Base-by-base conservation (phyloP, 2,888 invertebrate species). In the Tiliacea aurago region DNA sequence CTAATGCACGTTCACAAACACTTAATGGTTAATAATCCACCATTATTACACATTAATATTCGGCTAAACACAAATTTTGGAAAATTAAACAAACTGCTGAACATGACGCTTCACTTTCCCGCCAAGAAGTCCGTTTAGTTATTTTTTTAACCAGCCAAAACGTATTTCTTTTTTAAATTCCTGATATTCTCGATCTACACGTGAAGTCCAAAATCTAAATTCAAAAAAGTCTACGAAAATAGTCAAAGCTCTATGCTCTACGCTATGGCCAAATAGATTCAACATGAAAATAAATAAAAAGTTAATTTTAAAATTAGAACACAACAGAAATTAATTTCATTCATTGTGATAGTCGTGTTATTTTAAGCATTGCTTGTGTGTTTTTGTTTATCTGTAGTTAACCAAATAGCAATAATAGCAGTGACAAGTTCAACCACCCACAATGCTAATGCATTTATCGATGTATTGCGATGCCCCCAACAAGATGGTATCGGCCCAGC, bases 401-500 rank as follows among this genome's bases (percentile, higher is more conserved):
- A 51, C 58, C 49, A 70, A 83, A 80, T 83, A 67, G 69, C 62
- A 83, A 83, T 73, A 70, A 53, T 62, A 83, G 58, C 62, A 79
- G 47, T 81, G 75, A 86, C 81, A 83, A 85, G 80, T 80, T 83
- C 76, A 83, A 80, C 75, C 83, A 73, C 81, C 85, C 82, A 76
- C 70, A 82, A 84, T 68, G 81, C 75, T 78, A 78, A 81, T 82
- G 74, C 67, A 79, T 84, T 82, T 85, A 84, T 85, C 80, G 73
- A 64, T 61, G 78, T 87, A 87, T 81, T 82, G 83, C 81, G 72
- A 85, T 84, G 84, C 87, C 87, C 89, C 89, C 86, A 80, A 86
- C 87, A 83, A 88, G 93, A 93, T 93, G 83, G 81, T 88, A 93
- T 93, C 93, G 83, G 83, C 72, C 88, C 94, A 94, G 93, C 94